Evolutionary conservation across 2,888 invertebrate genomes (phyloP).

Genomic region (Tiliacea citrago): DNA sequence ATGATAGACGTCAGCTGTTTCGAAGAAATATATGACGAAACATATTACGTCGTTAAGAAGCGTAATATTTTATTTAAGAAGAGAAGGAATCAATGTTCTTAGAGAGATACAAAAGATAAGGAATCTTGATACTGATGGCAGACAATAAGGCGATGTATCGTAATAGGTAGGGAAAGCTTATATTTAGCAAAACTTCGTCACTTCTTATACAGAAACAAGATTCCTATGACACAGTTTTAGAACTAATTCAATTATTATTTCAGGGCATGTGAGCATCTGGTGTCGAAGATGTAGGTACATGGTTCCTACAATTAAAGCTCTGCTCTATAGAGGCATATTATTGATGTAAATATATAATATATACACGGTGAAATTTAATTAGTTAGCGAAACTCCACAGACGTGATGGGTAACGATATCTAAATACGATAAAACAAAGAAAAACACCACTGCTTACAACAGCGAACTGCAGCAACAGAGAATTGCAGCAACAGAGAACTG

Average conservation of each 20-base stretch:
- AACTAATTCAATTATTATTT: background rate
- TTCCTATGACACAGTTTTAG: background rate
- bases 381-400: too few relatives aligned
- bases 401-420: too few relatives aligned
- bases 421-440: too few relatives aligned
- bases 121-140: background rate
- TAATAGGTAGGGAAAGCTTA: too few relatives aligned
- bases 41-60: constrained; percentile 33
- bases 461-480: too few relatives aligned
- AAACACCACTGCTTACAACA: too few relatives aligned
- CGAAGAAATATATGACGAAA: constrained; percentile 37
- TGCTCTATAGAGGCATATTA: background rate
- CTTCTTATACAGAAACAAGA: background rate
- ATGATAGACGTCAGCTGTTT: constrained; percentile 46
- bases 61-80: constrained; percentile 13
- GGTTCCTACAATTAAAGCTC: background rate
- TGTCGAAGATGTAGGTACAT: background rate
- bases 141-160: background rate
- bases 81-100: background rate
- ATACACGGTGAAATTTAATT: too few relatives aligned
- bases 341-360: too few relatives aligned
- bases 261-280: background rate
- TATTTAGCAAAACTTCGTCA: background rate
- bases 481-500: too few relatives aligned
- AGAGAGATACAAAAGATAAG: background rate